Evolutionary conservation across 1,140 invertebrate genomes (phyloP), one percentile per base, ranked within the genome.

Genomic region (Drosophila virilis): DNA sequence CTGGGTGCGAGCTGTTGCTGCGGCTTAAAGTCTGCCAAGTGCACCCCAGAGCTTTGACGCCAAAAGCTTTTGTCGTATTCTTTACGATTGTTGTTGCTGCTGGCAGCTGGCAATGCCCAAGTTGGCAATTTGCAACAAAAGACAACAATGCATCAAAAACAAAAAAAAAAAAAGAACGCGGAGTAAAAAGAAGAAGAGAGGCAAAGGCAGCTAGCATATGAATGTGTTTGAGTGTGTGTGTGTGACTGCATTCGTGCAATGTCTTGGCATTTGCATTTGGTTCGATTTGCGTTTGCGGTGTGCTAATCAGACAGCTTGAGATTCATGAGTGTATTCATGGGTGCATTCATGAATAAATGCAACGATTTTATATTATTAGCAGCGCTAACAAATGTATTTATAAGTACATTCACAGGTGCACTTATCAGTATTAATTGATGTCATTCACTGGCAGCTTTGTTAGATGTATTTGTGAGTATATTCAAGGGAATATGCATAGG

Each of bases 21-120:
- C 38, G 17, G 50, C 60, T 76, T 80, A 65, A 71, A 82, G 79
- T 82, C 80, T 81, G 83, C 72, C 79, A 86, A 86, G 83, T 86
- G 83, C 83, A 86, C 83, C 83, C 83, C 83, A 86, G 83, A 86
- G 83, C 76, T 79, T 79, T 89, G 79, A 88, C 82, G 82, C 82
- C 83, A 52, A 62, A 71, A 51, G 82, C 79, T 61, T 82, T 86
- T 86, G 83, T 88, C 74, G 73, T 40, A 50, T 58, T 32, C 64
- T 48, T 55, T 65, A 15, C 37, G 22, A 46, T 38, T 64, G 45
- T 35, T 62, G 61, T 45, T 77, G 62, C 9, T 59, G 40, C 22
- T 48, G 69, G 69, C 74, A 81, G 54, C 70, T 80, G 64, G 70
- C 82, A 88, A 82, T 78, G 79, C 82, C 83, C 82, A 79, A 79